phyloP scores from a whole-genome alignment of 1,140 invertebrate species.

The Brachionus plicatilis region DNA sequence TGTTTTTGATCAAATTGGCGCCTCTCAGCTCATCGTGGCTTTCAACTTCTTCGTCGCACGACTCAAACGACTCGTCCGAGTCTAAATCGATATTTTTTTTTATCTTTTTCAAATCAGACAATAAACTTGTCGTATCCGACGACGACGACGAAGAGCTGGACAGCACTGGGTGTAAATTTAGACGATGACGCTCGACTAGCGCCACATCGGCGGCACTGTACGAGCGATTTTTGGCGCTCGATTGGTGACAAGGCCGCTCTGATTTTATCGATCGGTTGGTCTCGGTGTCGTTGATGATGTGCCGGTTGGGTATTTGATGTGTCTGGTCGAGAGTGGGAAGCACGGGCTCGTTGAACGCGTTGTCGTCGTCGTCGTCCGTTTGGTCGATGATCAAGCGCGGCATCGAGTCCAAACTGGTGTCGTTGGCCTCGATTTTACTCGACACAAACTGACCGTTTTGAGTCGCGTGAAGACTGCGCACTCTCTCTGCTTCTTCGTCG shows the following conservation, averaged over 20 bases:
- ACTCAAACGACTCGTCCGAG: background rate
- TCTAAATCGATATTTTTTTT: background rate
- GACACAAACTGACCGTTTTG: background rate
- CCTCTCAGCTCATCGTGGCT: background rate
- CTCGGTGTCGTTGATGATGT: slow-evolving; percentile 8
- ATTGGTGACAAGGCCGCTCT: background rate
- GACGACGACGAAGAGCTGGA: background rate
- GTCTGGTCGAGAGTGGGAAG: background rate
- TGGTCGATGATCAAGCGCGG: background rate
- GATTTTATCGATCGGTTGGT: background rate
- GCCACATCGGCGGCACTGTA: slow-evolving; percentile 18
- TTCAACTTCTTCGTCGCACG: background rate
- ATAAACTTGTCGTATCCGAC: background rate
- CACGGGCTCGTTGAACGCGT: background rate
- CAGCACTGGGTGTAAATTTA: background rate
- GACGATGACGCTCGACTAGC: background rate
- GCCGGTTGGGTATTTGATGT: background rate
- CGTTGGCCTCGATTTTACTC: background rate
- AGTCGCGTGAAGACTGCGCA: background rate
- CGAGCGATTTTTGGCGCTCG: background rate
- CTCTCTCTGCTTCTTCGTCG: background rate
- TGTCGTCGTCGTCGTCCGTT: background rate
- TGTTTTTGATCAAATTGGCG: background rate
- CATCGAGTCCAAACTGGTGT: slow-evolving; percentile 13
- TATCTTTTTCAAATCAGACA: background rate